Conservation (phyloP, 2,113 vertebrate genomes). For the Pavo muticus region DNA sequence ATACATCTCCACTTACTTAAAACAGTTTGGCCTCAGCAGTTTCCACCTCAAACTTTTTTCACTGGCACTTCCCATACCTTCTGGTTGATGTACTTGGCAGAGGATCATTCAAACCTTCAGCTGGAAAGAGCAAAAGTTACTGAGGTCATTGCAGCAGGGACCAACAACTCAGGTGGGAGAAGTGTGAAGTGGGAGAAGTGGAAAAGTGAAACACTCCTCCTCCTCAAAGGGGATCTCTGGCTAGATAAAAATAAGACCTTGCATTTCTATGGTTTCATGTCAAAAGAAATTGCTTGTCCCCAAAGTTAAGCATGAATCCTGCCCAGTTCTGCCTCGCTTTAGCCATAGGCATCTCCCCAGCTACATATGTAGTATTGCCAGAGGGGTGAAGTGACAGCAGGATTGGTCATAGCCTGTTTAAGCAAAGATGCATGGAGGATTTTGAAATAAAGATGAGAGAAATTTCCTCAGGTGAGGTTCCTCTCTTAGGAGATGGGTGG, state of each 20-base stretch:
- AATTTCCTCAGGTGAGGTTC: neutral
- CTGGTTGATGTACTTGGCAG: neutral
- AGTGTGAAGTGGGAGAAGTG: too few species aligned
- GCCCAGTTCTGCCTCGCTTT: neutral
- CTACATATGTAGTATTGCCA: neutral
- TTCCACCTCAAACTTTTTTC: neutral
- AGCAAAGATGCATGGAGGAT: neutral
- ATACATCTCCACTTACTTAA: neutral
- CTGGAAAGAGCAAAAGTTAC: neutral
- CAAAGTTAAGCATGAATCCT: neutral
- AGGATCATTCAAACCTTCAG: neutral
- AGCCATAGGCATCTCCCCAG: neutral
- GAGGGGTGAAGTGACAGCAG: neutral
- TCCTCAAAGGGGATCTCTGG: neutral
- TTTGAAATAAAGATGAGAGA: neutral
- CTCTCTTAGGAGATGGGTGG: neutral
- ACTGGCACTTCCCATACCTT: neutral
- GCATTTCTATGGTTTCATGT: neutral
- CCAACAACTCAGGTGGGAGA: rapidly evolving
- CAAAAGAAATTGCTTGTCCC: neutral
- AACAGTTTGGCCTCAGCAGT: neutral
- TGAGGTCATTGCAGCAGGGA: neutral
- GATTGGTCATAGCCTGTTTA: neutral
- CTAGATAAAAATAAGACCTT: neutral
- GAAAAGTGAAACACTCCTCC: neutral